A percentile compares a stretch with the other conserved stretches of the same genome.
Conservation (phyloP, 2,797 vertebrate species). For the Pantherophis vulpinus region DNA sequence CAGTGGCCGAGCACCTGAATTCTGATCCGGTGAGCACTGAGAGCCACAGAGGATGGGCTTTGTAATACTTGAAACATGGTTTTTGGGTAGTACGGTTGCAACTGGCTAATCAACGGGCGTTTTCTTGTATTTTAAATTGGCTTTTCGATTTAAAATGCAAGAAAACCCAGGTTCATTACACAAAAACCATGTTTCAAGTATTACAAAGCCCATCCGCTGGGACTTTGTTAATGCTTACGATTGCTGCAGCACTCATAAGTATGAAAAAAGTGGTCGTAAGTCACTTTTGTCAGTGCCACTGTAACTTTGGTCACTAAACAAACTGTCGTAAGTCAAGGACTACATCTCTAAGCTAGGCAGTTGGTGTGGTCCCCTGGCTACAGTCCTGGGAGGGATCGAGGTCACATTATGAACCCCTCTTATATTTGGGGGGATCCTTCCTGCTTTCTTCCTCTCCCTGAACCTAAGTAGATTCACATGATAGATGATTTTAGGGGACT, state of each 20-base stretch:
- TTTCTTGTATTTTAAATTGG: no score
- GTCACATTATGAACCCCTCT: background rate
- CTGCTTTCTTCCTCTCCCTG: background rate
- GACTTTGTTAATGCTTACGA: no score
- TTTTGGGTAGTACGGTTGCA: no score
- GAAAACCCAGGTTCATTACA: no score
- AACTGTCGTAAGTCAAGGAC: background rate
- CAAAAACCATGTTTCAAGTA: no score
- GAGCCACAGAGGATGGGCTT: no score
- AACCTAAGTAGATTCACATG: background rate
- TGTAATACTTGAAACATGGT: no score
- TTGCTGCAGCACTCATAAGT: background rate
- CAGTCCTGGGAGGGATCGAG: background rate
- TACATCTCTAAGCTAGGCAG: background rate
- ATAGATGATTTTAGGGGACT: background rate
- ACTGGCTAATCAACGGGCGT: no score
- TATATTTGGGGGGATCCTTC: background rate
- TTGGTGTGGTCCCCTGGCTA: background rate
- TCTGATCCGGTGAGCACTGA: background rate
- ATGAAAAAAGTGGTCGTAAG: background rate
- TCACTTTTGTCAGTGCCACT: background rate
- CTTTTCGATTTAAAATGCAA: no score
- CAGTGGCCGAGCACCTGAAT: background rate
- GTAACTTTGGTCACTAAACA: background rate
- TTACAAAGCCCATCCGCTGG: no score